These are phyloP conservation scores for Tineola bisselliella DNA, from an alignment of 2,888 invertebrate species.

Conservation along the genomic window DNA sequence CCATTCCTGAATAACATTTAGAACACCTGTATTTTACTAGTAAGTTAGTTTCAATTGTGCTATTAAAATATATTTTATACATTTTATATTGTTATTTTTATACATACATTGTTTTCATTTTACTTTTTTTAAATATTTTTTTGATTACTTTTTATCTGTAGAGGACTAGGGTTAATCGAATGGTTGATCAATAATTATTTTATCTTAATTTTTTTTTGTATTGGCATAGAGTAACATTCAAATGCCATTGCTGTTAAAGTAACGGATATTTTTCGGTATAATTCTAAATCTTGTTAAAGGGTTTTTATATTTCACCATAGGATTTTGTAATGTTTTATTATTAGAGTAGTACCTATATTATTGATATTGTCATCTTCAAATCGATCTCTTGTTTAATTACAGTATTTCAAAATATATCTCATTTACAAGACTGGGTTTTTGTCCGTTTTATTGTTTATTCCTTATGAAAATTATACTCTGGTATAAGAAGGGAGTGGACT, in stretches of 20 bases:
- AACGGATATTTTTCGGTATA: too few species aligned
- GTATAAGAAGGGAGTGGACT: too few species aligned
- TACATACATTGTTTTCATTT: not conserved
- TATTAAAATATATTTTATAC: not conserved
- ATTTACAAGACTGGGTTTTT: conserved; percentile 57
- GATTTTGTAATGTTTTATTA: not conserved
- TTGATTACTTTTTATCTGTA: too few species aligned
- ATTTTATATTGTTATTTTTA: not conserved
- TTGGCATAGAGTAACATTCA: too few species aligned
- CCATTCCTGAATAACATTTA: too few species aligned
- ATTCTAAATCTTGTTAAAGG: too few species aligned
- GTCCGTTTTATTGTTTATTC: conserved; percentile 73
- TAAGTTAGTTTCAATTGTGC: not conserved
- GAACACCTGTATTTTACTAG: not conserved
- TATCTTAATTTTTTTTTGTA: too few species aligned
- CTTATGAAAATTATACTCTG: too few species aligned
- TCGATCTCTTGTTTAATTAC: conserved; percentile 64
- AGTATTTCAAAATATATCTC: conserved; percentile 65
- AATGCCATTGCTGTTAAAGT: too few species aligned
- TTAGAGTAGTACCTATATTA: not conserved
- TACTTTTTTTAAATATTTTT: not conserved
- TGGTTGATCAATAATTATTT: too few species aligned
- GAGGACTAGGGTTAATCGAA: too few species aligned
- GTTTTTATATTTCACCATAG: too few species aligned
- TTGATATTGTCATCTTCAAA: not conserved